A percentile compares a stretch with the other conserved stretches of the same genome.
These are phyloP conservation scores for Cydia strobilella DNA, from an alignment of 1,140 invertebrate species.

Conservation along the genomic window DNA sequence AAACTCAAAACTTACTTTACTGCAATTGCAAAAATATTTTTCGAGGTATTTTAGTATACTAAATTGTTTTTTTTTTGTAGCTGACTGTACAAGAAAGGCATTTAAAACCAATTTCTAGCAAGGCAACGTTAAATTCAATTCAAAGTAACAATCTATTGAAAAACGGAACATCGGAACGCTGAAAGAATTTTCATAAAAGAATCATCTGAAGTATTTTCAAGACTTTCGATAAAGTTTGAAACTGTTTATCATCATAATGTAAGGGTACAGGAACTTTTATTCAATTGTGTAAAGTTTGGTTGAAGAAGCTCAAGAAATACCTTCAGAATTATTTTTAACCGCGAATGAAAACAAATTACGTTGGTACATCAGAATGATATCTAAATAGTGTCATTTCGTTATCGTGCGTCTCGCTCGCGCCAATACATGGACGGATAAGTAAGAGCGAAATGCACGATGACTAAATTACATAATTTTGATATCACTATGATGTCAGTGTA, in stretches of 20 bases:
- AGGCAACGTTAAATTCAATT: slow-evolving; percentile 12
- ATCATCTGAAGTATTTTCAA: slow-evolving; percentile 23
- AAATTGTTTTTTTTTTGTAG: too few relatives aligned
- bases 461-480: too few relatives aligned
- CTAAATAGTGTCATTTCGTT: too few relatives aligned
- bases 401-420: too few relatives aligned
- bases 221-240: slow-evolving; percentile 30
- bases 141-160: slow-evolving; percentile 21
- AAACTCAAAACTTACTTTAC: too few relatives aligned
- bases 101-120: neutral
- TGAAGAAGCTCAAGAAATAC: neutral
- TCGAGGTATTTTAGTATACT: too few relatives aligned
- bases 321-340: neutral
- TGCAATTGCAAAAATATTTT: too few relatives aligned
- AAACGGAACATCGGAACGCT: slow-evolving; percentile 13
- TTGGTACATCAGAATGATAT: too few relatives aligned
- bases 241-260: slow-evolving; percentile 28
- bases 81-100: too few relatives aligned
- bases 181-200: slow-evolving; percentile 29
- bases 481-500: too few relatives aligned
- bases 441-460: too few relatives aligned
- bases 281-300: slow-evolving; percentile 22
- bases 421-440: too few relatives aligned
- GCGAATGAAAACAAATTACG: neutral
- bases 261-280: slow-evolving; percentile 22